Evolutionary conservation across 2,888 invertebrate species (phyloP).

Genomic region (Xylota sylvarum): DNA sequence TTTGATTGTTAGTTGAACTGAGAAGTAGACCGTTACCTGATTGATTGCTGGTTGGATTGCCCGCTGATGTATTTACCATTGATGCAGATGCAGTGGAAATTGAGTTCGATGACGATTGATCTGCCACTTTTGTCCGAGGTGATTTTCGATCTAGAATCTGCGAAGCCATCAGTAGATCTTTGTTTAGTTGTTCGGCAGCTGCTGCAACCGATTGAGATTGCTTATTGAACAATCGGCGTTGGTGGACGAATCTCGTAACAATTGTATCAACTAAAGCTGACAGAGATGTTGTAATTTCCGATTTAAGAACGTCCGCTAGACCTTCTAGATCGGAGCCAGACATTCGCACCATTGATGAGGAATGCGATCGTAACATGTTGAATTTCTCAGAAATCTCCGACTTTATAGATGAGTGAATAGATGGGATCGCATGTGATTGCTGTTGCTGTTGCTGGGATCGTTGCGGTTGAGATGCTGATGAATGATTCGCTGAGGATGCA

Average conservation of each 20-base stretch:
- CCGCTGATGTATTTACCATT: constrained; percentile 79
- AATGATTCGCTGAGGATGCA: constrained; percentile 24
- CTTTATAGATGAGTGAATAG: constrained; percentile 85
- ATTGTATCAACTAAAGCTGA: constrained; percentile 95
- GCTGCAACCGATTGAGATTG: constrained; percentile 92
- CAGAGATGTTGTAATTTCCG: constrained; percentile 94
- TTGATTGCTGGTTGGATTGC: constrained; percentile 83
- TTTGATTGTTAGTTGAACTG: constrained; percentile 83
- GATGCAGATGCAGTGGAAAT: constrained; percentile 77
- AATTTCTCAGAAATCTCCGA: constrained; percentile 92
- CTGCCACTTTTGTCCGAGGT: constrained; percentile 87
- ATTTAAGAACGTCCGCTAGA: constrained; percentile 95
- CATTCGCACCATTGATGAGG: constrained; percentile 88
- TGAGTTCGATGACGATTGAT: constrained; percentile 79
- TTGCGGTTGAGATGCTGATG: constrained; percentile 76
- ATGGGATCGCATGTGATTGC: constrained; percentile 78
- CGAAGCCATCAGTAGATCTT: constrained; percentile 92
- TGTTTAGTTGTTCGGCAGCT: constrained; percentile 93
- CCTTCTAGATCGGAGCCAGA: constrained; percentile 94
- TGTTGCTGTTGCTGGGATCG: constrained; percentile 83
- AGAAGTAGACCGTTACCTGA: constrained; percentile 85
- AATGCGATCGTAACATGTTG: constrained; percentile 90
- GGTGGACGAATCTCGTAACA: constrained; percentile 93
- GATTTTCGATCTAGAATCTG: constrained; percentile 94
- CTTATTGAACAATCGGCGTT: constrained; percentile 90